phyloP scores from a whole-genome alignment of 2,113 vertebrate genomes.

The Microtus oregoni region DNA sequence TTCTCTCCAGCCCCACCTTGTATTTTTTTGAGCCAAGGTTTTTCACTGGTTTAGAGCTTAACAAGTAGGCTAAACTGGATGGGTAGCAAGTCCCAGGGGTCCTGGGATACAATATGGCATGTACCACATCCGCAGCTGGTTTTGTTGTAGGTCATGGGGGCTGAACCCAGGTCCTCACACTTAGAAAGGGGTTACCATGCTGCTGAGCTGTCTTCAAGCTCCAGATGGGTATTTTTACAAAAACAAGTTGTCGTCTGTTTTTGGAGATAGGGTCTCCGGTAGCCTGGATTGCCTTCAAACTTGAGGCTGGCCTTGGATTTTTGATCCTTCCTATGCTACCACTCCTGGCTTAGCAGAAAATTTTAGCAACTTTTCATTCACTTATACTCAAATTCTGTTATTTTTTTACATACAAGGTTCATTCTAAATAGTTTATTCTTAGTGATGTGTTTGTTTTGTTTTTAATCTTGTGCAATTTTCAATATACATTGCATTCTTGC shows the following conservation, averaged over 20 bases:
- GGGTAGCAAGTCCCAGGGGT: background rate
- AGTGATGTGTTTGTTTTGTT: background rate
- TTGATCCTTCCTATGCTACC: background rate
- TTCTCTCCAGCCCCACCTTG: background rate
- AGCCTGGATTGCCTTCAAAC: background rate
- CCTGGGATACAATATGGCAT: background rate
- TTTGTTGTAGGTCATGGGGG: background rate
- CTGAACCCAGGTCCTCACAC: background rate
- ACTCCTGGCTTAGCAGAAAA: background rate
- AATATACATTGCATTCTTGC: background rate
- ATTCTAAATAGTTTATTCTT: background rate
- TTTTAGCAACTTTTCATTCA: background rate
- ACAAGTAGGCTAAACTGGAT: background rate
- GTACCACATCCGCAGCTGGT: background rate
- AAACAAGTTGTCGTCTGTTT: background rate
- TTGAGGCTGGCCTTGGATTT: background rate
- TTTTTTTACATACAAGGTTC: background rate
- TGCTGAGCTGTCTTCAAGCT: background rate
- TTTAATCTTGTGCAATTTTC: background rate
- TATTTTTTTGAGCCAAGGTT: background rate
- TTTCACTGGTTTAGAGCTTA: background rate
- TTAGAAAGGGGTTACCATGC: background rate
- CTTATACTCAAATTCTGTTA: background rate
- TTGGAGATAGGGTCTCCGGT: background rate
- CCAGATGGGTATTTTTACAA: background rate